Evolutionary conservation across 2,113 vertebrate species (phyloP).

Genomic region (Morone saxatilis): DNA sequence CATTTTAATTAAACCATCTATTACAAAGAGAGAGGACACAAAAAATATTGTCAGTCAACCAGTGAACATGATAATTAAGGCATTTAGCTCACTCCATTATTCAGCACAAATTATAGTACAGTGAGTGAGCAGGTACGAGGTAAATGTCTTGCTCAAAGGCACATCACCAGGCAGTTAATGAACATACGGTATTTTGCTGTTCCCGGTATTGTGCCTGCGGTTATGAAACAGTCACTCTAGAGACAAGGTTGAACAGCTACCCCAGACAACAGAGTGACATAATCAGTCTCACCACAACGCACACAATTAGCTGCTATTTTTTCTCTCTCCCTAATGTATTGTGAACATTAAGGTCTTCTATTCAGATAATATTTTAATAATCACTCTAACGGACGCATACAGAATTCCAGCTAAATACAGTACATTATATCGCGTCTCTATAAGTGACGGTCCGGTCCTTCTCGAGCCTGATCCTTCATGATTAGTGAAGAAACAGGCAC

Average conservation of each 20-base stretch:
- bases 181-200: constrained; percentile 5
- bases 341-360: neutral
- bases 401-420: neutral
- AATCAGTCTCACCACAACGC: constrained; percentile 11
- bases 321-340: neutral
- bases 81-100: constrained; percentile 27
- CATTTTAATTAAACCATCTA: constrained; percentile 54
- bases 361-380: neutral
- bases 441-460: neutral
- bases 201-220: constrained; percentile 2
- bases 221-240: constrained; percentile 17
- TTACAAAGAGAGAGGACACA: constrained; percentile 21
- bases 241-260: neutral
- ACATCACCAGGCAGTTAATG: constrained; percentile 19
- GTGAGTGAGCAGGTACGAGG: constrained; percentile 8
- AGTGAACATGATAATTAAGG: constrained; percentile 44
- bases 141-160: constrained; percentile 26
- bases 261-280: constrained; percentile 2
- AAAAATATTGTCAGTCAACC: constrained; percentile 15
- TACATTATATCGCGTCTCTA: neutral
- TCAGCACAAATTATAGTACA: neutral
- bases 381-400: neutral
- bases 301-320: constrained; percentile 2
- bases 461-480: neutral
- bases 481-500: neutral